Conservation (phyloP, 2,888 invertebrate species). For the Pseudoips prasinana region DNA sequence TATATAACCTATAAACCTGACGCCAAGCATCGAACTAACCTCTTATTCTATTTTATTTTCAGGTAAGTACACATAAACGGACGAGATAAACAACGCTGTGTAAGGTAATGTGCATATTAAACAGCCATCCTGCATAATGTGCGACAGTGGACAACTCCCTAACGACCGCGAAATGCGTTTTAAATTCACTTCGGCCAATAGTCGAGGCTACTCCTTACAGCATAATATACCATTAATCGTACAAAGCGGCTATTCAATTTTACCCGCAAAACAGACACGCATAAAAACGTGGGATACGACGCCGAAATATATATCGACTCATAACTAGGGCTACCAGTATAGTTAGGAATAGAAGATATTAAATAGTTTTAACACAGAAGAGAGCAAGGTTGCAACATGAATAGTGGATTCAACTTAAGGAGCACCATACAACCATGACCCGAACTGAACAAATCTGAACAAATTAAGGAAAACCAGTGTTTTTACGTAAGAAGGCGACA, state of each 20-base stretch:
- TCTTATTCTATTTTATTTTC: constrained; percentile 44
- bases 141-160: constrained; percentile 37
- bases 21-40: constrained; percentile 15
- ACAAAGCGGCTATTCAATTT: constrained; percentile 42
- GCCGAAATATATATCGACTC: constrained; percentile 75
- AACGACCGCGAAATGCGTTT: constrained; percentile 67
- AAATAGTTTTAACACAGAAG: too few relatives aligned
- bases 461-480: too few relatives aligned
- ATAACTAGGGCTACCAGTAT: constrained; percentile 34
- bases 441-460: too few relatives aligned
- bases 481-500: too few relatives aligned
- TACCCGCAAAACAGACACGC: constrained; percentile 48
- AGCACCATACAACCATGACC: too few relatives aligned
- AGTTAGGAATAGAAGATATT: too few relatives aligned
- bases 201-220: constrained; percentile 24
- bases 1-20: neutral
- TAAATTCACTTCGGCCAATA: constrained; percentile 50
- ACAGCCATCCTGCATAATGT: constrained; percentile 37
- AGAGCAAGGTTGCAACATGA: too few relatives aligned
- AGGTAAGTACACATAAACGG: constrained; percentile 55
- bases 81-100: constrained; percentile 29
- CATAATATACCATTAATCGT: constrained; percentile 58
- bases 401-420: too few relatives aligned
- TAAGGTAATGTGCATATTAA: constrained; percentile 37
- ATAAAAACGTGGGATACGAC: constrained; percentile 55